Evolutionary conservation across 1,140 invertebrate genomes (phyloP).

Genomic region (Euschistus heros): DNA sequence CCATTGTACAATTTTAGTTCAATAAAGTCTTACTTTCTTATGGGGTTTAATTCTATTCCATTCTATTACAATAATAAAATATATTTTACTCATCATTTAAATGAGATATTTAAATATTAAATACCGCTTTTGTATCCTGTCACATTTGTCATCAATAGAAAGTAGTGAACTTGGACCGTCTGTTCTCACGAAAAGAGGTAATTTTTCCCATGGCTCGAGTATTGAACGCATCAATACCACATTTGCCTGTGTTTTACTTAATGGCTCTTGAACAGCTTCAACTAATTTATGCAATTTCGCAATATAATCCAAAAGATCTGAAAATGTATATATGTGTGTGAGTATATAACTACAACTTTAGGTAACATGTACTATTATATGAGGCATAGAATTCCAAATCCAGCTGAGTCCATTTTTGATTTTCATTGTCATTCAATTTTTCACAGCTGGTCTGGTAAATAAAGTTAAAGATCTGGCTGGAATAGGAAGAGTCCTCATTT

Average conservation of each 20-base stretch:
- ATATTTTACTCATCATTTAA: too few species aligned
- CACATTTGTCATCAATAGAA: conserved; percentile 68
- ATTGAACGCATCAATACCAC: conserved; percentile 63
- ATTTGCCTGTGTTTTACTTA: conserved; percentile 77
- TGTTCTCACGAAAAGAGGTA: conserved; percentile 71
- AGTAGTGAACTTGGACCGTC: conserved; percentile 75
- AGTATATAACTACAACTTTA: not conserved
- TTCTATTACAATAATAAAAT: too few species aligned
- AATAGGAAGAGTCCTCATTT: too few species aligned
- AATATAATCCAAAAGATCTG: conserved; percentile 71
- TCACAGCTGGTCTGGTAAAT: not conserved
- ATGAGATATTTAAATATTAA: not conserved
- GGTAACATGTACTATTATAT: not conserved
- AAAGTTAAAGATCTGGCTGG: too few species aligned
- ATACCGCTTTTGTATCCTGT: conserved; percentile 53
- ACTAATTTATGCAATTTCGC: conserved; percentile 63
- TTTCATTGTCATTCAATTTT: too few species aligned
- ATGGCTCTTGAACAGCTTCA: conserved; percentile 61
- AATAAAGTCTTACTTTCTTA: too few species aligned
- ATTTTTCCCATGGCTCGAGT: conserved; percentile 65
- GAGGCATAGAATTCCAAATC: too few species aligned
- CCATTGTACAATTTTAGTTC: too few species aligned
- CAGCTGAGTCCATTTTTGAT: too few species aligned
- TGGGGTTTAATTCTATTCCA: too few species aligned
- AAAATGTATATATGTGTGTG: conserved; percentile 26